These are phyloP conservation scores for Mus musculus DNA, from an alignment of 2,113 vertebrate species.

Conservation along the genomic window DNA sequence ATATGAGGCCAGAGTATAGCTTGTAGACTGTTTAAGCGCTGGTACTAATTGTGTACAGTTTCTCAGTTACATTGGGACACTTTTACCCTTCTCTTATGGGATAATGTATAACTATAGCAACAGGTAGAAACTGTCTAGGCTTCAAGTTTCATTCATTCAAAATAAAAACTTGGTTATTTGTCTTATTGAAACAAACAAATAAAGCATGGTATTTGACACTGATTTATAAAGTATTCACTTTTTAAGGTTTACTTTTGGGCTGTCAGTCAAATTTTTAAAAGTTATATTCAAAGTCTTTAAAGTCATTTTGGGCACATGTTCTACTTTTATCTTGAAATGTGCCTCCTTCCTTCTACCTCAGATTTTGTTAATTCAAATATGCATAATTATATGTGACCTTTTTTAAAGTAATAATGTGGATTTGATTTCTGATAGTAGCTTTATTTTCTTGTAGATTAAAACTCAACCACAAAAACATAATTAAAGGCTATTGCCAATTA, in stretches of 20 bases:
- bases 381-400: constrained; percentile 3
- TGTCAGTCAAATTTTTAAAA: not conserved
- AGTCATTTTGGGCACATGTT: not conserved
- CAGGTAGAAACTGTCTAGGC: constrained; percentile 72
- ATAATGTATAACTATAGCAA: constrained; percentile 84
- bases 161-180: constrained; percentile 50
- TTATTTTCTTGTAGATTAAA: constrained; percentile 35
- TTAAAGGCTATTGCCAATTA: constrained; percentile 10
- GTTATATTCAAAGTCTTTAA: constrained; percentile 17
- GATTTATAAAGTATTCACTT: not conserved
- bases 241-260: constrained; percentile 50
- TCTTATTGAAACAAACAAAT: constrained; percentile 53
- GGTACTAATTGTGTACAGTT: not conserved
- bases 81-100: constrained; percentile 73
- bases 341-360: not conserved
- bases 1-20: not conserved
- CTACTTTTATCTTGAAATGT: not conserved
- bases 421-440: not conserved
- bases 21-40: not conserved
- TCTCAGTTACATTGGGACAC: constrained; percentile 32
- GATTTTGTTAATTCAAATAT: constrained; percentile 35
- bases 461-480: not conserved
- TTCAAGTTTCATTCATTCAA: constrained; percentile 68
- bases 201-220: not conserved
- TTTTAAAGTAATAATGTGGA: constrained; percentile 60